These are phyloP conservation scores for Gambusia affinis DNA, from an alignment of 2,113 vertebrate species.

Conservation along the genomic window DNA sequence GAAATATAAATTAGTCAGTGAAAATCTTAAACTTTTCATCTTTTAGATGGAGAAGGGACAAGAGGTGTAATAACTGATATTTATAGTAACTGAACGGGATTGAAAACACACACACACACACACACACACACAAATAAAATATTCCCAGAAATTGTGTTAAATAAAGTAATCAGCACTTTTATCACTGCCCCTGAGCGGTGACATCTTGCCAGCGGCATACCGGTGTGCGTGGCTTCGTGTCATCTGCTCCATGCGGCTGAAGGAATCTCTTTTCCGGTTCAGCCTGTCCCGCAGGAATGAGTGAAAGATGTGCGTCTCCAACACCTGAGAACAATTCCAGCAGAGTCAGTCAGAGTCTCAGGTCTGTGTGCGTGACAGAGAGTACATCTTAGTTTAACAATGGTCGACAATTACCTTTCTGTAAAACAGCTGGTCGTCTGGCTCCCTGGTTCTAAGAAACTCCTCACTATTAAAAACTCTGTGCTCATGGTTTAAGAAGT, in stretches of 20 bases:
- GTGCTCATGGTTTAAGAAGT: conserved; percentile 93
- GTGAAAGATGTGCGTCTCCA: conserved; percentile 95
- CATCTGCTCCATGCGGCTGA: conserved; percentile 85
- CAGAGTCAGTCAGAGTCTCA: conserved; percentile 18
- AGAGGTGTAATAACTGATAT: too few relatives aligned
- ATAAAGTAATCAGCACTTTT: too few relatives aligned
- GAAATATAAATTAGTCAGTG: too few relatives aligned
- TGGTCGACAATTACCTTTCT: conserved; percentile 81
- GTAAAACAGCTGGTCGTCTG: conserved; percentile 87
- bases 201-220: conserved; percentile 78
- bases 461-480: conserved; percentile 96
- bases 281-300: conserved; percentile 93
- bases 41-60: too few relatives aligned
- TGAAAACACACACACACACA: too few relatives aligned
- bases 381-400: neutral
- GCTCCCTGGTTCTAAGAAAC: conserved; percentile 88
- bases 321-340: conserved; percentile 78
- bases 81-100: too few relatives aligned
- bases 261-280: conserved; percentile 89
- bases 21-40: too few relatives aligned
- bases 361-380: neutral
- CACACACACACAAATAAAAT: too few relatives aligned
- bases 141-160: too few relatives aligned
- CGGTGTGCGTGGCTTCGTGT: conserved; percentile 84
- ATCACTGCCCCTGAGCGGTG: neutral